phyloP scores from a whole-genome alignment of 2,113 vertebrate genomes.

The Parotia lawesii region DNA sequence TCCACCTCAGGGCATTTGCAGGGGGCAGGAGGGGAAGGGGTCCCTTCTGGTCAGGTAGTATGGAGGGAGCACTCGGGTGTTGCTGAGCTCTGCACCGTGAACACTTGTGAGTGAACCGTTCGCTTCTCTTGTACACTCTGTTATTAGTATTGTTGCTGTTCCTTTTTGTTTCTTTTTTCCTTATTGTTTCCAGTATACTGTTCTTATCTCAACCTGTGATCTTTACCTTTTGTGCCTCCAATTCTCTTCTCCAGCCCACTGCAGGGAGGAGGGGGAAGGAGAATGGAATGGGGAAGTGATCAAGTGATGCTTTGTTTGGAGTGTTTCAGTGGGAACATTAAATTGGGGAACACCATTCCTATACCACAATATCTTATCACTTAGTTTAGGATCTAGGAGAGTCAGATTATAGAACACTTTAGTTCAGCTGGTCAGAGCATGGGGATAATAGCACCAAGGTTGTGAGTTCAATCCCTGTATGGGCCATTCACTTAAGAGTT shows the following conservation, averaged over 20 bases:
- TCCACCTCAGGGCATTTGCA: too few species aligned
- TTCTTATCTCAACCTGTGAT: not conserved
- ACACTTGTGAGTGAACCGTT: not conserved
- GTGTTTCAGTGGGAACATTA: not conserved
- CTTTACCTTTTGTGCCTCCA: not conserved
- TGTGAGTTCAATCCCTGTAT: not conserved
- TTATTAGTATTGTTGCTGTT: too few species aligned
- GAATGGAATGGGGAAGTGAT: not conserved
- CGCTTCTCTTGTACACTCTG: fast-evolving
- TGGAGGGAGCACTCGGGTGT: not conserved
- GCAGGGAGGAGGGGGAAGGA: not conserved
- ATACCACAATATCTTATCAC: not conserved
- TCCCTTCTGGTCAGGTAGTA: too few species aligned
- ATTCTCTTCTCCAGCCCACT: not conserved
- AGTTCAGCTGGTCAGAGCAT: not conserved
- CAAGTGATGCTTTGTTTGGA: fast-evolving
- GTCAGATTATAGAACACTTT: not conserved
- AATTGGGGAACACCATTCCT: not conserved
- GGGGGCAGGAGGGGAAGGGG: not conserved
- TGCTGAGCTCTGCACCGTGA: not conserved
- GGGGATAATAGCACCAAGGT: too few species aligned
- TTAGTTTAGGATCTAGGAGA: not conserved
- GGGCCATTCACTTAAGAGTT: not conserved
- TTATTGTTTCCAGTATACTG: not conserved
- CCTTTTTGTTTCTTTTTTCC: not conserved